Percentiles rank a stretch among this genome's conserved stretches.
phyloP scores from a whole-genome alignment of 2,797 vertebrate genomes.

The Argentina silus region DNA sequence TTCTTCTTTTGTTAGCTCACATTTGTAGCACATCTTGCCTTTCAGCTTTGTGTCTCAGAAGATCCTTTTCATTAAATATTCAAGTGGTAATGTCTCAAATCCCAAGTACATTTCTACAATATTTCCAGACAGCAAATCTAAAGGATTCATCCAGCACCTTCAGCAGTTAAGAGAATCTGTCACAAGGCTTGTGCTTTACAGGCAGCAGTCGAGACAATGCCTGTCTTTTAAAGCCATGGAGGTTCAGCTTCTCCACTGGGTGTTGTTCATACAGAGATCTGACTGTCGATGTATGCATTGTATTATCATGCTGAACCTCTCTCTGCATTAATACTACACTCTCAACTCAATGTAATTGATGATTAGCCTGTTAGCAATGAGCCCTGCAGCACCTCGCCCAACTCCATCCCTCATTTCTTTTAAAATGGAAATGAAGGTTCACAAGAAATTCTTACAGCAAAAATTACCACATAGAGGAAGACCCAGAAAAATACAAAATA shows the following conservation, averaged over 20 bases:
- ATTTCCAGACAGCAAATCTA: not conserved
- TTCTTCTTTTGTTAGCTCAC: slow-evolving; percentile 34
- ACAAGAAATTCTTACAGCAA: not conserved
- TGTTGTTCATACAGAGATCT: not conserved
- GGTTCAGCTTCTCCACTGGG: too few species aligned
- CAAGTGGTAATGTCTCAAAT: slow-evolving; percentile 33
- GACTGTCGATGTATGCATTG: not conserved
- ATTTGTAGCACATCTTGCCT: slow-evolving; percentile 20
- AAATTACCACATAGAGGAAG: not conserved
- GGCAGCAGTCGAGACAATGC: not conserved
- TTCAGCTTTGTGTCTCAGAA: slow-evolving; percentile 24
- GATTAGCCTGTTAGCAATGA: not conserved
- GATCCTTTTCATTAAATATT: slow-evolving; percentile 48
- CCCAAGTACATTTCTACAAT: not conserved
- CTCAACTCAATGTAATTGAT: slow-evolving; percentile 1
- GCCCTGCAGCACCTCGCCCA: not conserved
- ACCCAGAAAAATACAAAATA: not conserved
- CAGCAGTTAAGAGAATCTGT: not conserved
- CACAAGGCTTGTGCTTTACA: not conserved
- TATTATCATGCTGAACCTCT: not conserved
- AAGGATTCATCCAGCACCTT: not conserved
- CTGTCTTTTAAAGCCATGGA: not conserved
- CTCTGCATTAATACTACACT: not conserved
- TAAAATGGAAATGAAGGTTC: not conserved
- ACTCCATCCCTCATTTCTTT: not conserved